Evolutionary conservation across 2,888 invertebrate genomes (phyloP).

Genomic region (Pseudeuparius sepicola): DNA sequence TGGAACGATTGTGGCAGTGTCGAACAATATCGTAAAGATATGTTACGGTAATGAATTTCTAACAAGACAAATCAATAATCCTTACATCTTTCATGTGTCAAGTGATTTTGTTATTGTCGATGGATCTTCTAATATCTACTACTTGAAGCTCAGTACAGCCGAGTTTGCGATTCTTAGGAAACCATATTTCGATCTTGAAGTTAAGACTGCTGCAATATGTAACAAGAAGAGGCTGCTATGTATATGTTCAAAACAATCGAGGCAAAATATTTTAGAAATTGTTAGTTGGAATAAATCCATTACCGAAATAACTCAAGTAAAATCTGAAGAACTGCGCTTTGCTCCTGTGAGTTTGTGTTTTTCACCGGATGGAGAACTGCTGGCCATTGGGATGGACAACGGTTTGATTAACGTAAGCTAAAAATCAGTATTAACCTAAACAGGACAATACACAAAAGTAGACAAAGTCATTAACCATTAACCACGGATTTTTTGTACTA

Average conservation of each 20-base stretch:
- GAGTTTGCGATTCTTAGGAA: background rate
- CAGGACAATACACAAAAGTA: slow-evolving; percentile 1
- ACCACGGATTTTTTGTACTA: too few species aligned
- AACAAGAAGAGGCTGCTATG: background rate
- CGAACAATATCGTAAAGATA: background rate
- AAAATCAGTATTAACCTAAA: background rate
- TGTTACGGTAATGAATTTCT: background rate
- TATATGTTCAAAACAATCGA: background rate
- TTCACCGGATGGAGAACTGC: slow-evolving; percentile 46
- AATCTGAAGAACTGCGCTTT: too few species aligned
- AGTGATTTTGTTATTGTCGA: slow-evolving; percentile 9
- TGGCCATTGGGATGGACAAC: slow-evolving; percentile 53
- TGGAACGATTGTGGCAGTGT: background rate
- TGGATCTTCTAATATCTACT: slow-evolving; percentile 7
- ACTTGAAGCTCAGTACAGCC: slow-evolving; percentile 5
- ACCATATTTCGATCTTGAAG: background rate
- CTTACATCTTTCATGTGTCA: background rate
- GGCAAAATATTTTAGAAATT: too few species aligned
- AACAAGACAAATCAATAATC: background rate
- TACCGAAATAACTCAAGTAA: too few species aligned
- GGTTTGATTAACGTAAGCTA: slow-evolving; percentile 52
- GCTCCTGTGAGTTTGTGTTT: slow-evolving; percentile 28
- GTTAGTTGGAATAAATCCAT: too few species aligned
- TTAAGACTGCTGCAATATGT: slow-evolving; percentile 4
- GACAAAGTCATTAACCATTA: too few species aligned